Percentiles rank a stretch among this genome's conserved stretches.
phyloP scores from a whole-genome alignment of 2,113 vertebrate species.

The Ptilorrhoa leucosticta region DNA sequence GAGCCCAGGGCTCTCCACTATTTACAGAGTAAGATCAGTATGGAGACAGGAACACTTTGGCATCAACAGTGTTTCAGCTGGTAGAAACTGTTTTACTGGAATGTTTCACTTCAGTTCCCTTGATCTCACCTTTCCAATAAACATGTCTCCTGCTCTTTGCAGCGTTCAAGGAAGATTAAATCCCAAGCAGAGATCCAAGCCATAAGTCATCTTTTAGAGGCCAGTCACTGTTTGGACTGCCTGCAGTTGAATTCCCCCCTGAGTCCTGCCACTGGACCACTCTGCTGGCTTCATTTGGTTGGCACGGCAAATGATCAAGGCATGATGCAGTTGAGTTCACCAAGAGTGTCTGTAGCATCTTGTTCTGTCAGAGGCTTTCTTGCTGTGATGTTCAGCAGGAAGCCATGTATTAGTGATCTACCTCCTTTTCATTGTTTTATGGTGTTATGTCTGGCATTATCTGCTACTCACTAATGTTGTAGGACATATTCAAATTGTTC shows the following conservation, averaged over 20 bases:
- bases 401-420: accelerated
- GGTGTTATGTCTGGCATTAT: background rate
- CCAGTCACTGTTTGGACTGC: background rate
- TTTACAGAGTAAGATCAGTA: background rate
- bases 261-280: background rate
- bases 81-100: background rate
- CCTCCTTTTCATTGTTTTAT: background rate
- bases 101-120: background rate
- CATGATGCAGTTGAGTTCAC: background rate
- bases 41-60: background rate
- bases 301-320: accelerated
- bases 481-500: background rate
- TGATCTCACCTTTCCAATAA: background rate
- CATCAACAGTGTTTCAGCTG: background rate
- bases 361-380: background rate
- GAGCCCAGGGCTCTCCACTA: background rate
- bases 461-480: background rate
- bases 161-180: background rate
- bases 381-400: background rate
- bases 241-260: background rate
- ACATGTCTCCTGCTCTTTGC: background rate
- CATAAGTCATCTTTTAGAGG: background rate
- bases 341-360: background rate
- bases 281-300: background rate
- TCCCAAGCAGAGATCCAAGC: background rate